Evolutionary conservation across 2,113 vertebrate species (phyloP).

Genomic region (Melospiza melodia): DNA sequence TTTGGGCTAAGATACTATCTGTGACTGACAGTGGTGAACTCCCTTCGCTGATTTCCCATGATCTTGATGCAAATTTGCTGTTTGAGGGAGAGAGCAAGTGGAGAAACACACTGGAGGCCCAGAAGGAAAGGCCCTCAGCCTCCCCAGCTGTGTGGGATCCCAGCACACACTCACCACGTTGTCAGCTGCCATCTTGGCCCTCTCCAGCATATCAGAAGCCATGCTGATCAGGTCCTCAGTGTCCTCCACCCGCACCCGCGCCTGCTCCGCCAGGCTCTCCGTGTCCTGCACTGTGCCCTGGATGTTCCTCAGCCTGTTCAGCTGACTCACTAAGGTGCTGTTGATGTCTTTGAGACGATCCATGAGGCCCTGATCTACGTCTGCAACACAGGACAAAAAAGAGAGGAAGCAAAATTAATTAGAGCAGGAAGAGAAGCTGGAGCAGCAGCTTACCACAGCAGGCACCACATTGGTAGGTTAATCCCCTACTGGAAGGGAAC

Average conservation of each 20-base stretch:
- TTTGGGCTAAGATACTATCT: not conserved
- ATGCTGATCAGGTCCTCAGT: conserved; percentile 85
- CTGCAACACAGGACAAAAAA: conserved; percentile 46
- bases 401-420: not conserved
- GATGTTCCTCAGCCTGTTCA: conserved; percentile 90
- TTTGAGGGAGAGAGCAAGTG: not conserved
- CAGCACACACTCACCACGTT: conserved; percentile 84
- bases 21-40: not conserved
- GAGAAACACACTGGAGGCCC: not conserved
- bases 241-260: conserved; percentile 79
- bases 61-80: not conserved
- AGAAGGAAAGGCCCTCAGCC: not conserved
- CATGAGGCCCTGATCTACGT: conserved; percentile 86
- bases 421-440: not conserved
- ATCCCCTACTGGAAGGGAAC: not conserved
- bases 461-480: not conserved
- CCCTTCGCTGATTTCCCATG: not conserved
- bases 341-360: conserved; percentile 90
- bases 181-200: conserved; percentile 83
- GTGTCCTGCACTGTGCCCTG: conserved; percentile 85
- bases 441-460: not conserved
- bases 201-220: conserved; percentile 88
- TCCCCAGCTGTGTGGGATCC: not conserved
- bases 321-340: conserved; percentile 85
- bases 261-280: conserved; percentile 80